phyloP scores from a whole-genome alignment of 2,113 vertebrate genomes.

The Hepsetus odoe region DNA sequence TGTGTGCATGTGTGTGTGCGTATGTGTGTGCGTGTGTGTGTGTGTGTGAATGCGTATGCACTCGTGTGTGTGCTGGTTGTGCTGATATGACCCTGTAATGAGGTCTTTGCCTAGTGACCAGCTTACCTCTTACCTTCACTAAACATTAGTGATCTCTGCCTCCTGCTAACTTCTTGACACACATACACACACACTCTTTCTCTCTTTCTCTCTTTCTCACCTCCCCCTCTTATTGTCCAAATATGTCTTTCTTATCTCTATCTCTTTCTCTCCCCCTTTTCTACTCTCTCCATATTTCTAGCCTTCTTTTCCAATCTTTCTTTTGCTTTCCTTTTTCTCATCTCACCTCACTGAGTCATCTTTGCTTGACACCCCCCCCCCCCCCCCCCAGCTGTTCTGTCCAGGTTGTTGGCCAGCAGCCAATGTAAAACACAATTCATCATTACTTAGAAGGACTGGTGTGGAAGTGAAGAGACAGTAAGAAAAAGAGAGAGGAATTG shows the following conservation, averaged over 20 bases:
- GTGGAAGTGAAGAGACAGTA: constrained; percentile 47
- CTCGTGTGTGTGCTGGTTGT: constrained; percentile 54
- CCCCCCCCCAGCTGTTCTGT: constrained; percentile 36
- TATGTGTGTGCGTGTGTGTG: constrained; percentile 55
- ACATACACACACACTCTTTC: background rate
- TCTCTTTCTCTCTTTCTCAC: background rate
- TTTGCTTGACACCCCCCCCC: background rate
- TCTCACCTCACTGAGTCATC: background rate
- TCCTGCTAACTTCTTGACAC: background rate
- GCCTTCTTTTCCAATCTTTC: background rate
- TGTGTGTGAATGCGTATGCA: constrained; percentile 53
- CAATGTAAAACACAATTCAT: constrained; percentile 55
- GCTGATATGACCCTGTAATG: constrained; percentile 46
- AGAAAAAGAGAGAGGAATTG: constrained; percentile 32
- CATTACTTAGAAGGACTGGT: background rate
- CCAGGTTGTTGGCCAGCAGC: constrained; percentile 59
- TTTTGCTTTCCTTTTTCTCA: background rate
- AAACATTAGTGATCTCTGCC: constrained; percentile 35
- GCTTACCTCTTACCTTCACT: constrained; percentile 42
- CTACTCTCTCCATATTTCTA: background rate
- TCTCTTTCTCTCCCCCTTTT: background rate
- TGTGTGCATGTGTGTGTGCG: constrained; percentile 7
- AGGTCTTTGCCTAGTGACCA: constrained; percentile 47
- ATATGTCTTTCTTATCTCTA: background rate
- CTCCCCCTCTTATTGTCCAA: no score